phyloP scores from a whole-genome alignment of 2,113 vertebrate species.

The Rhinichthys klamathensis region DNA sequence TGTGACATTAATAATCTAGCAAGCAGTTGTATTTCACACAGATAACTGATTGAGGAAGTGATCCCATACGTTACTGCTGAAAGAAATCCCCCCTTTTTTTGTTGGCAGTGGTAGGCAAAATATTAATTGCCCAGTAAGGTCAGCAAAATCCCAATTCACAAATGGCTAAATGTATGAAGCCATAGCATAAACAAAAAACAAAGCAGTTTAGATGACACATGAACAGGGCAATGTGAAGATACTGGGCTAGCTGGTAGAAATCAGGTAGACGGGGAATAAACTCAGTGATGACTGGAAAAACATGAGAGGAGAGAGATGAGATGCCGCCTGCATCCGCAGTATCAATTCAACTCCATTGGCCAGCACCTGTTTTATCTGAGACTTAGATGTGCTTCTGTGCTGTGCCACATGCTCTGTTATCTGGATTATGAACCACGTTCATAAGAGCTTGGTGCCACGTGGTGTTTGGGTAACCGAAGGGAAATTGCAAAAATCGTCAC shows the following conservation, averaged over 20 bases:
- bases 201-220: no score
- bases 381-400: not conserved
- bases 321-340: not conserved
- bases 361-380: constrained; percentile 25
- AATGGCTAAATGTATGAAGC: no score
- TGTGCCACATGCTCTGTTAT: not conserved
- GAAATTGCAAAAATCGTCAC: constrained; percentile 14
- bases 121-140: no score
- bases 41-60: not conserved
- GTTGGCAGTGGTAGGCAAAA: no score
- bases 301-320: not conserved
- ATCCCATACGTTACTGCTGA: not conserved
- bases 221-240: no score
- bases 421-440: constrained; percentile 3
- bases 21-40: not conserved
- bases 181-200: no score
- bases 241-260: no score
- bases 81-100: not conserved
- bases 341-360: constrained; percentile 14
- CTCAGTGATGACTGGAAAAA: no score
- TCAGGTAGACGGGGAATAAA: no score
- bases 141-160: no score
- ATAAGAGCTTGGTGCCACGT: not conserved
- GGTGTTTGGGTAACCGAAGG: not conserved
- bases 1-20: not conserved